These are phyloP conservation scores for Vanessa tameamea DNA, from an alignment of 1,140 invertebrate genomes.

Conservation along the genomic window DNA sequence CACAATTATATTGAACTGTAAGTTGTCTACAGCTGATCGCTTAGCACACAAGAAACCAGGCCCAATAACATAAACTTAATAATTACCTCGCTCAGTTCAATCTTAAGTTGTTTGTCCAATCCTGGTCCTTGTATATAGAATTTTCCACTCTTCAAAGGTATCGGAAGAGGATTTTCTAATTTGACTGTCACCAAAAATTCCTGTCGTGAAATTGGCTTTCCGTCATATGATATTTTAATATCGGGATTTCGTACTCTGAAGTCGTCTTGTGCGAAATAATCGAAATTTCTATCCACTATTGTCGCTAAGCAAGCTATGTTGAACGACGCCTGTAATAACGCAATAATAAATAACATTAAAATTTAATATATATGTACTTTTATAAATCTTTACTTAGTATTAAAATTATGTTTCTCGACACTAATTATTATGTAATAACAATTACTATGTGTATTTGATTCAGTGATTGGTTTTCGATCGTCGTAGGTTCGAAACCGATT, in stretches of 20 bases:
- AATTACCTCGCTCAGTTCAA: conserved; percentile 84
- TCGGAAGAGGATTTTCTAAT: conserved; percentile 92
- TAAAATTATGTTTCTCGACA: too few species aligned
- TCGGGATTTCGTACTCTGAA: conserved; percentile 94
- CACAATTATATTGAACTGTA: too few species aligned
- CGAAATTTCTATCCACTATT: conserved; percentile 91
- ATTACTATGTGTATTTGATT: too few species aligned
- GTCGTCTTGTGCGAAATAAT: conserved; percentile 94
- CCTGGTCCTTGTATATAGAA: conserved; percentile 92
- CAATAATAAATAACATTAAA: not conserved
- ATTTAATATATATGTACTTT: too few species aligned
- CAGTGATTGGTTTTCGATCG: too few species aligned
- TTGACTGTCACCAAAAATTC: conserved; percentile 85
- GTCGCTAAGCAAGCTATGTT: conserved; percentile 90
- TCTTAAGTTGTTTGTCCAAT: conserved; percentile 85
- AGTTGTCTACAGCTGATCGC: too few species aligned
- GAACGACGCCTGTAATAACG: conserved; percentile 86
- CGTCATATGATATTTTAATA: conserved; percentile 87
- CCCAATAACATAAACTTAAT: too few species aligned
- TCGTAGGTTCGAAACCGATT: too few species aligned
- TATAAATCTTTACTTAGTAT: too few species aligned
- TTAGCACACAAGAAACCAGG: too few species aligned
- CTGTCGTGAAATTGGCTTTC: conserved; percentile 83
- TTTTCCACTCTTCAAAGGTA: conserved; percentile 86
- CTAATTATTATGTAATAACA: too few species aligned